These are phyloP conservation scores for Mimumesa dahlbomi DNA, from an alignment of 2,888 invertebrate species.

Conservation along the genomic window DNA sequence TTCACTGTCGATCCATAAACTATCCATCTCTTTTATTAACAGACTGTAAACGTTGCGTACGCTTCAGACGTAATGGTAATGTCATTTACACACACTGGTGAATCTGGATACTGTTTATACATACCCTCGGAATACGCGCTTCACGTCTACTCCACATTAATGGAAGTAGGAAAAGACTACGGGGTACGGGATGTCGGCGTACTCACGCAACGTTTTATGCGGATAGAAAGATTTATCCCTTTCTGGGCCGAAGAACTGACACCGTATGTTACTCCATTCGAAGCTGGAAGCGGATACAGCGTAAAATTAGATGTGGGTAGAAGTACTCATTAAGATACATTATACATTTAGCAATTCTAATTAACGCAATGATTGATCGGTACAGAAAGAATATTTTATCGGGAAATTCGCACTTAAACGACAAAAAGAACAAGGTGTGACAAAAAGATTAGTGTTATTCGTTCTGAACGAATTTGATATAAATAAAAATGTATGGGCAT, in stretches of 20 bases:
- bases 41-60: constrained; percentile 85
- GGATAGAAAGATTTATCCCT: constrained; percentile 87
- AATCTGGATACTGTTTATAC: constrained; percentile 87
- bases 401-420: constrained; percentile 84
- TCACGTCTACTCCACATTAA: constrained; percentile 87
- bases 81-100: constrained; percentile 87
- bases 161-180: constrained; percentile 85
- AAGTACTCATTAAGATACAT: neutral
- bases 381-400: constrained; percentile 84
- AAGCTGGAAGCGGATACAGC: constrained; percentile 84
- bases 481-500: constrained; percentile 86
- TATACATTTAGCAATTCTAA: neutral
- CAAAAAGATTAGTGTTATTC: constrained; percentile 84
- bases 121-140: constrained; percentile 88
- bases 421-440: constrained; percentile 84
- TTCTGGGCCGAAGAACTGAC: constrained; percentile 88
- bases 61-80: constrained; percentile 87
- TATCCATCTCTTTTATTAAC: constrained; percentile 50
- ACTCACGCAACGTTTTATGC: constrained; percentile 85
- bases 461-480: constrained; percentile 84
- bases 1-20: neutral
- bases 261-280: constrained; percentile 84
- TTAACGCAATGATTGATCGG: constrained; percentile 3
- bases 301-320: constrained; percentile 82
- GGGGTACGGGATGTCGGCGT: constrained; percentile 86